Base-by-base conservation (phyloP, 2,888 invertebrate genomes). In the Escarpia spicata region DNA sequence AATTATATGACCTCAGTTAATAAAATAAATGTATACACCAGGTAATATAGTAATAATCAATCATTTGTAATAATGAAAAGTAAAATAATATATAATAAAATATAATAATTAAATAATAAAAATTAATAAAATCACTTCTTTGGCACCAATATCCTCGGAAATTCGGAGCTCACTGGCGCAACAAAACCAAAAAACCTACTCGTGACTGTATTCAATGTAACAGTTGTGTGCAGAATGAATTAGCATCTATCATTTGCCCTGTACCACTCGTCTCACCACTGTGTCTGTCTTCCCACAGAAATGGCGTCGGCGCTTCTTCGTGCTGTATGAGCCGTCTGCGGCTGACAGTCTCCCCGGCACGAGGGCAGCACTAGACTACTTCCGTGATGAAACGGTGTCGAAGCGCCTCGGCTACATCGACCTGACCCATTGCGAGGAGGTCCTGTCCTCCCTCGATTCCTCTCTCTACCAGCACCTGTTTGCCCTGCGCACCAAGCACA, bases 291-390 rank as follows among this genome's bases (percentile, higher is more conserved):
- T 96, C 96, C 94, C 95, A 60, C 97, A 99, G 99, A 98, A 98
- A 97, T 99, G 99, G 99, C 98, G 99, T 96, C 97, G 98, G 96
- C 97, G 99, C 95, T 99, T 98, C 98, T 99, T 99, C 97, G 98
- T 98, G 94, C 97, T 99, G 95, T 95, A 95, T 94, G 98, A 98
- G 94, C 98, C 98, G 96, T 92, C 92, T n/a, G 94, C 94, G 8
- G 43, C 93, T 8, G 89, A 92, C 31, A 94, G 93, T 89, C 93
- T 99, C 95, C 99, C 99, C 92, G 98, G 98, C 93, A 92, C 93
- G 12, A 99, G 99, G 97, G 99, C 98, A 97, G 98, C 98, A 96
- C 97, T 99, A 95, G 98, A 98, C 96, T 99, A 99, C 97, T 99
- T 98, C 97, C 98, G 98, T 90, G 99, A 99, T 94, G 95, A 96